Percentiles rank a stretch among this genome's conserved stretches.
These are phyloP conservation scores for Streptopelia turtur DNA, from an alignment of 2,797 vertebrate genomes.

Conservation along the genomic window DNA sequence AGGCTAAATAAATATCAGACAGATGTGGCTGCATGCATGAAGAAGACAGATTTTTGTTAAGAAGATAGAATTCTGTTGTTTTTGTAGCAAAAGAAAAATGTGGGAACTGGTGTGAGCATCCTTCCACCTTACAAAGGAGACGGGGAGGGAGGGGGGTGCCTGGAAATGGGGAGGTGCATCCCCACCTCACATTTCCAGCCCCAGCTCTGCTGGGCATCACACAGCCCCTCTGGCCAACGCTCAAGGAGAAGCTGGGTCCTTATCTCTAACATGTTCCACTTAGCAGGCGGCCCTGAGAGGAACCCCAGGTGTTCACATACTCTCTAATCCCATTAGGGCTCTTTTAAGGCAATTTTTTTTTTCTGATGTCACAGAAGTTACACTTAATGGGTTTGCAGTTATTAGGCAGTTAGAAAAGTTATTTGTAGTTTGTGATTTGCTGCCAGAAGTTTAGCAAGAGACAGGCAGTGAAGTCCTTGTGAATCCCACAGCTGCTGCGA, in stretches of 20 bases:
- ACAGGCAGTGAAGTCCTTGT: conserved; percentile 46
- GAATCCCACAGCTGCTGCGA: conserved; percentile 74
- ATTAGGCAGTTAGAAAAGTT: conserved; percentile 60
- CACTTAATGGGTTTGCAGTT: conserved; percentile 70
- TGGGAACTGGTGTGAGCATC: not conserved
- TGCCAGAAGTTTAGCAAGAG: conserved; percentile 57
- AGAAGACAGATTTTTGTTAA: not conserved
- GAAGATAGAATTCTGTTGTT: not conserved
- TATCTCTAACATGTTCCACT: conserved; percentile 24
- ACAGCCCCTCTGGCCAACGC: not conserved
- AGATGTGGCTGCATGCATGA: not conserved
- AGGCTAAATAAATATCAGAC: not conserved
- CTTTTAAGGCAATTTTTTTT: conserved; percentile 58
- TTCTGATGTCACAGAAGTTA: conserved; percentile 67
- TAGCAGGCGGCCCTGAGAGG: conserved; percentile 24
- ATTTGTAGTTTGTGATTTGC: conserved; percentile 18
- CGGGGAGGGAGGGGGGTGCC: rapidly evolving
- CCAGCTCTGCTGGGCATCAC: not conserved
- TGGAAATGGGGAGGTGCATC: not conserved
- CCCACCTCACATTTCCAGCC: not conserved
- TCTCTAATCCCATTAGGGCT: conserved; percentile 60
- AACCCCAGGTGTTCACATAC: conserved; percentile 63
- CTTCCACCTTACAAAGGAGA: not conserved
- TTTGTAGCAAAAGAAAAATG: conserved; percentile 25
- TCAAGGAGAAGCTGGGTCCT: not conserved